Evolutionary conservation across 2,797 vertebrate species (phyloP).

Genomic region (Erpetoichthys calabaricus): DNA sequence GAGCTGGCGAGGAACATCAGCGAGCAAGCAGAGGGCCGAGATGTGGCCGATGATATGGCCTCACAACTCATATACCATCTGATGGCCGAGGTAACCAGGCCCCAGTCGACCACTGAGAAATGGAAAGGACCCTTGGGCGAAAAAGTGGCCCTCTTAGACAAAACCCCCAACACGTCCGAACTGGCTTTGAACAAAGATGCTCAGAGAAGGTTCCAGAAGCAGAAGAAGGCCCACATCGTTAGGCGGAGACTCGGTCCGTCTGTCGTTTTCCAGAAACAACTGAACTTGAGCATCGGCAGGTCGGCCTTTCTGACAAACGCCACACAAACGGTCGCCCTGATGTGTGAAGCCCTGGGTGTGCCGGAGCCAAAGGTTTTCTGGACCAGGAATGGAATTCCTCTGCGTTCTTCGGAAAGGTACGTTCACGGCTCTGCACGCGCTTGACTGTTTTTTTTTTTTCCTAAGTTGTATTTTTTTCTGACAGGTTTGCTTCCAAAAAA

Average conservation of each 20-base stretch:
- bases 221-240: constrained; percentile 38
- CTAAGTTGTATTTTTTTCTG: too few relatives aligned
- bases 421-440: constrained; percentile 14
- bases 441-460: neutral
- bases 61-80: constrained; percentile 62
- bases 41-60: constrained; percentile 55
- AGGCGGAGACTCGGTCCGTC: constrained; percentile 39
- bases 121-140: constrained; percentile 27
- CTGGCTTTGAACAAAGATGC: constrained; percentile 18
- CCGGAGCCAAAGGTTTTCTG: constrained; percentile 50
- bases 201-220: constrained; percentile 26
- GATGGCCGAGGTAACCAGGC: constrained; percentile 44
- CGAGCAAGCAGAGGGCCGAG: constrained; percentile 51
- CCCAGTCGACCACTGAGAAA: constrained; percentile 25
- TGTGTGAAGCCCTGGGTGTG: constrained; percentile 43
- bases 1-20: constrained; percentile 65
- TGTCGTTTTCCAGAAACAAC: constrained; percentile 53
- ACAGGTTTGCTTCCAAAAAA: too few relatives aligned
- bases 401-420: constrained; percentile 59
- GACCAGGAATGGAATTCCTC: constrained; percentile 61
- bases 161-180: constrained; percentile 35
- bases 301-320: constrained; percentile 52
- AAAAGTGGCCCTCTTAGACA: constrained; percentile 8
- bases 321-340: constrained; percentile 47
- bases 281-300: constrained; percentile 53